A percentile compares a stretch with the other conserved stretches of the same genome.
These are phyloP conservation scores for Odontomachus brunneus DNA, from an alignment of 1,140 invertebrate genomes.

Conservation along the genomic window DNA sequence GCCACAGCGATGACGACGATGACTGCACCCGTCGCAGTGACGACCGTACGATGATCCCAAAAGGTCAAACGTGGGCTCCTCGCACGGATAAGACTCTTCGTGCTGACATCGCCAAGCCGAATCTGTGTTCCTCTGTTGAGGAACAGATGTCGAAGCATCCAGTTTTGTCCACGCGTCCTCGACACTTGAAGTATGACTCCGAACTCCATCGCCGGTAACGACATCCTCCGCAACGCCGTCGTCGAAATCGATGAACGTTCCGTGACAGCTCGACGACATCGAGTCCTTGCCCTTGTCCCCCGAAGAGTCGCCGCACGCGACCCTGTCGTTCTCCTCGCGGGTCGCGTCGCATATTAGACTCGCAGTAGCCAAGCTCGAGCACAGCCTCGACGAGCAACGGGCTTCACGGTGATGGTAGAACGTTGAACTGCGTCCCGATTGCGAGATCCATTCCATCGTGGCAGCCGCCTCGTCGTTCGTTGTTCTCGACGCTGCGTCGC, in stretches of 20 bases:
- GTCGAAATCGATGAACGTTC: conserved; percentile 32
- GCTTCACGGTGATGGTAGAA: conserved; percentile 10
- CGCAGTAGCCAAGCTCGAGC: conserved; percentile 49
- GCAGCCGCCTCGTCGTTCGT: not conserved
- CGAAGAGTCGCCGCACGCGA: conserved; percentile 32
- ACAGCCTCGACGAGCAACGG: not conserved
- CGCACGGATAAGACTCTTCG: conserved; percentile 17
- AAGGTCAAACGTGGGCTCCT: conserved; percentile 42
- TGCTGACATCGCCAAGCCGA: conserved; percentile 18
- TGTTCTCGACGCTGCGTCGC: not conserved
- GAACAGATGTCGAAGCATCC: not conserved
- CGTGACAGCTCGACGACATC: conserved; percentile 18
- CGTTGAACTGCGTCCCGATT: not conserved
- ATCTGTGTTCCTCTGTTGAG: conserved; percentile 18
- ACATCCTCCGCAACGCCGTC: conserved; percentile 11
- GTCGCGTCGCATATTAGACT: conserved; percentile 46
- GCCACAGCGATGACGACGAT: conserved; percentile 24
- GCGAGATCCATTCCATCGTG: conserved; percentile 24
- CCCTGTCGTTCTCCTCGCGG: conserved; percentile 25
- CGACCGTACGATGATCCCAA: conserved; percentile 22
- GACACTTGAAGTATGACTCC: not conserved
- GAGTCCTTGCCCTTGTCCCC: conserved; percentile 48
- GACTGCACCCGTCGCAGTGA: conserved; percentile 11
- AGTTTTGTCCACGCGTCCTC: conserved; percentile 37
- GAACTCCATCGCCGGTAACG: not conserved